Conservation (phyloP, 2,888 invertebrate genomes). For the Drosophila colorata region DNA sequence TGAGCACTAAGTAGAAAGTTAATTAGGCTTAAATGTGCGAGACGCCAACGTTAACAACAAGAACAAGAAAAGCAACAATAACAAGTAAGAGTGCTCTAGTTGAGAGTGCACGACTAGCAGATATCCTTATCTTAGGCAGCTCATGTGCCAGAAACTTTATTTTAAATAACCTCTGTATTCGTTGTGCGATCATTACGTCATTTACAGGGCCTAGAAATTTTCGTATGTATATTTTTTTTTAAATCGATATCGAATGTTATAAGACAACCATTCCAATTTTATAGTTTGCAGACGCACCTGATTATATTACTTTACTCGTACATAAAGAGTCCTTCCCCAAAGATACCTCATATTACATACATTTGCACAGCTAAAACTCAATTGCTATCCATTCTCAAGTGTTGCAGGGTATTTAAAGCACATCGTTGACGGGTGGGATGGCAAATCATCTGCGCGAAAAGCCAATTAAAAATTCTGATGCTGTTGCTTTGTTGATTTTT, state of each 20-base stretch:
- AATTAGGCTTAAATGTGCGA: constrained; percentile 82
- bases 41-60: constrained; percentile 26
- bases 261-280: too few relatives aligned
- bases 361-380: too few relatives aligned
- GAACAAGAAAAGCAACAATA: constrained; percentile 7
- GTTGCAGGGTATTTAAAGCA: neutral
- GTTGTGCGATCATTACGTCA: too few relatives aligned
- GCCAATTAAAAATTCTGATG: constrained; percentile 79
- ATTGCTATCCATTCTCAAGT: neutral
- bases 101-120: neutral
- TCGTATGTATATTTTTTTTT: too few relatives aligned
- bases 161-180: too few relatives aligned
- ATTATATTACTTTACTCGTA: too few relatives aligned
- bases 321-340: too few relatives aligned
- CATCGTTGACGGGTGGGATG: neutral
- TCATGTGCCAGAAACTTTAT: too few relatives aligned
- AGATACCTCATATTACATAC: too few relatives aligned
- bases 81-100: neutral
- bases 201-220: too few relatives aligned
- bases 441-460: constrained; percentile 53
- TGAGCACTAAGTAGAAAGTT: constrained; percentile 79
- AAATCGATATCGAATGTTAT: too few relatives aligned
- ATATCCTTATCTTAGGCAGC: neutral
- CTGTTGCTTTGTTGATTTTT: constrained; percentile 25
- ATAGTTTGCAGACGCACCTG: too few relatives aligned